Conservation (phyloP, 2,888 invertebrate species). For the Neocrepidodera transversa region DNA sequence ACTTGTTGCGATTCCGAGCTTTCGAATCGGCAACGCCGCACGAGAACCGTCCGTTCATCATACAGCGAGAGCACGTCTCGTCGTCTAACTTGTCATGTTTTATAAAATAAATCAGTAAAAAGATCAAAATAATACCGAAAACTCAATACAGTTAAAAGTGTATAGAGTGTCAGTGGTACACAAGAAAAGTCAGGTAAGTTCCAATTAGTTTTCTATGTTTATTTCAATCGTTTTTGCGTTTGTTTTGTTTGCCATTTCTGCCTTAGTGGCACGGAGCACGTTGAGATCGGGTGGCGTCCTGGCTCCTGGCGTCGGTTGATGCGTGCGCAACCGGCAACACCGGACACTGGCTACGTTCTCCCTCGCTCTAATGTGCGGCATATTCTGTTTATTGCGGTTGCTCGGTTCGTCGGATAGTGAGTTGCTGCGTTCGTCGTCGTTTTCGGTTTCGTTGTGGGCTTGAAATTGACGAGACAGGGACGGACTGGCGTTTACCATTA, state of each 20-base stretch:
- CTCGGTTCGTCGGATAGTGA: not conserved
- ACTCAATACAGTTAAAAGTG: not conserved
- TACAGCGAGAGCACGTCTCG: conserved; percentile 25
- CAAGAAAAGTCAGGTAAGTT: conserved; percentile 22
- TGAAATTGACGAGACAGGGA: too few relatives aligned
- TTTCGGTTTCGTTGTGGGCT: too few relatives aligned
- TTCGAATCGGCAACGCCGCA: conserved; percentile 5
- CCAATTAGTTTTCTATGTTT: not conserved
- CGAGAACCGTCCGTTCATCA: conserved; percentile 24
- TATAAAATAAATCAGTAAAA: conserved; percentile 11
- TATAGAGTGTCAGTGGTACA: conserved; percentile 4
- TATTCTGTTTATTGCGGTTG: too few relatives aligned
- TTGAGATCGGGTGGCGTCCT: conserved; percentile 37
- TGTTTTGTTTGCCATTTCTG: conserved; percentile 24
- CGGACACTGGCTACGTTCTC: conserved; percentile 6
- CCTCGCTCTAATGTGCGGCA: too few relatives aligned
- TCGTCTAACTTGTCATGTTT: conserved; percentile 31
- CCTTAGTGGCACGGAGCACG: conserved; percentile 18
- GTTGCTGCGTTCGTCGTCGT: not conserved
- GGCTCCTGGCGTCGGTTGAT: conserved; percentile 32
- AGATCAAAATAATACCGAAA: conserved; percentile 21
- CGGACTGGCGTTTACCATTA: too few relatives aligned
- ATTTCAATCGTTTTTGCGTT: conserved; percentile 9
- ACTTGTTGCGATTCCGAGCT: conserved; percentile 6
- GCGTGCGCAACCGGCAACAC: conserved; percentile 29